phyloP scores from a whole-genome alignment of 2,113 vertebrate species.

The Leptobrachium ailaonicum region DNA sequence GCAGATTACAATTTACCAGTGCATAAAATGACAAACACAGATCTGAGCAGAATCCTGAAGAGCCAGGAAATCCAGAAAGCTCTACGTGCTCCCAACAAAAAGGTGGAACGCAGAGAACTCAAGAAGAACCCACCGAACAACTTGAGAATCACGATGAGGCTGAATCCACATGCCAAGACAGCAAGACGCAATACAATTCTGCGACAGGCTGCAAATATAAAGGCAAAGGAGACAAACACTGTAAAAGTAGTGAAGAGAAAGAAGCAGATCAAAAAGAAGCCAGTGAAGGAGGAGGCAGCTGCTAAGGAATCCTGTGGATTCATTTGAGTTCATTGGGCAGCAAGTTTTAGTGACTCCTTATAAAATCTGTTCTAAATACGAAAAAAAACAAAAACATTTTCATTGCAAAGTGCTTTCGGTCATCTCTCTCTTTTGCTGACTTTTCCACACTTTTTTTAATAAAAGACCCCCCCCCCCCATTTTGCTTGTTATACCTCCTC shows the following conservation, averaged over 20 bases:
- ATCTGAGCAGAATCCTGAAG: no score
- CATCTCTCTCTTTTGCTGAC: no score
- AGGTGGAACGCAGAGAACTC: no score
- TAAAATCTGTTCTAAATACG: slow-evolving; percentile 43
- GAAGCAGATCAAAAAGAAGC: slow-evolving; percentile 45
- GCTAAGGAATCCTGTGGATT: slow-evolving; percentile 23
- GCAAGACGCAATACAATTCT: slow-evolving; percentile 78
- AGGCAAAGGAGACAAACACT: slow-evolving; percentile 48
- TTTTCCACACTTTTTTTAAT: no score
- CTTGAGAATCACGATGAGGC: slow-evolving; percentile 90
- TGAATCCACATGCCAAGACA: slow-evolving; percentile 94
- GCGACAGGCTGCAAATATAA: slow-evolving; percentile 8
- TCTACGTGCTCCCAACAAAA: no score
- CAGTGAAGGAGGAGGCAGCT: slow-evolving; percentile 11
- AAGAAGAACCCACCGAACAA: slow-evolving; percentile 66
- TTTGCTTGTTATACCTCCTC: no score
- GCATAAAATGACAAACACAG: no score
- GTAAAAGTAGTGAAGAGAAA: slow-evolving; percentile 36
- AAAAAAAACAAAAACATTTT: no score
- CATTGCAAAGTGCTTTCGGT: no score
- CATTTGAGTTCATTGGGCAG: neutral
- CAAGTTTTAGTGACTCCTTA: slow-evolving; percentile 29
- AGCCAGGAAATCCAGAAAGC: no score
- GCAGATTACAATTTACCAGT: no score
- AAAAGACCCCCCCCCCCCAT: no score